A percentile compares a stretch with the other conserved stretches of the same genome.
Conservation (phyloP, 2,113 vertebrate genomes). For the Otolemur garnettii region DNA sequence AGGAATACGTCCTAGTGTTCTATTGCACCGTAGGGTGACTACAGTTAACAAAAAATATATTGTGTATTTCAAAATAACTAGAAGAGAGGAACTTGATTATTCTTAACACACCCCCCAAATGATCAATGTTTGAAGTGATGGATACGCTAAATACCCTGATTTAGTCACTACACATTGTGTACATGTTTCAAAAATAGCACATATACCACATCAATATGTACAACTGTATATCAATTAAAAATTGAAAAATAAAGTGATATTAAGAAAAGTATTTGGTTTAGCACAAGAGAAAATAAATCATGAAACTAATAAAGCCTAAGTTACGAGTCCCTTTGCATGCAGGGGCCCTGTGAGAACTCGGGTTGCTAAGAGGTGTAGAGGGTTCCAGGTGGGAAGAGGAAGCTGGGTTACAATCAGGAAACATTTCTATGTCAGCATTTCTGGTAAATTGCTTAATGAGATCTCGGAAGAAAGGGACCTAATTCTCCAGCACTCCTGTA, state of each 20-base stretch:
- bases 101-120: background rate
- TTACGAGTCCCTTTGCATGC: background rate
- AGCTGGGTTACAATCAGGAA: constrained; percentile 37
- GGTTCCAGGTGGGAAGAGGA: constrained; percentile 50
- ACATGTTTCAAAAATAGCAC: background rate
- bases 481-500: constrained; percentile 68
- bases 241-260: background rate
- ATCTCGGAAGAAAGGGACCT: constrained; percentile 71
- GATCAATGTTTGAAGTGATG: background rate
- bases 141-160: background rate
- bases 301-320: background rate
- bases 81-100: background rate
- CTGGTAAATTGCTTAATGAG: constrained; percentile 55
- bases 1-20: background rate
- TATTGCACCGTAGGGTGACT: background rate
- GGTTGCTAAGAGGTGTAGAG: background rate
- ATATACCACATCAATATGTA: background rate
- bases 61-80: background rate
- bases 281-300: background rate
- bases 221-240: background rate
- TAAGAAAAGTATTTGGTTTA: background rate
- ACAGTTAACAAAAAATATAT: background rate
- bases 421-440: constrained; percentile 69
- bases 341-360: background rate
- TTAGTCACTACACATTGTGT: background rate